Conservation (phyloP, 2,797 vertebrate species). For the Rousettus madagascariensis region DNA sequence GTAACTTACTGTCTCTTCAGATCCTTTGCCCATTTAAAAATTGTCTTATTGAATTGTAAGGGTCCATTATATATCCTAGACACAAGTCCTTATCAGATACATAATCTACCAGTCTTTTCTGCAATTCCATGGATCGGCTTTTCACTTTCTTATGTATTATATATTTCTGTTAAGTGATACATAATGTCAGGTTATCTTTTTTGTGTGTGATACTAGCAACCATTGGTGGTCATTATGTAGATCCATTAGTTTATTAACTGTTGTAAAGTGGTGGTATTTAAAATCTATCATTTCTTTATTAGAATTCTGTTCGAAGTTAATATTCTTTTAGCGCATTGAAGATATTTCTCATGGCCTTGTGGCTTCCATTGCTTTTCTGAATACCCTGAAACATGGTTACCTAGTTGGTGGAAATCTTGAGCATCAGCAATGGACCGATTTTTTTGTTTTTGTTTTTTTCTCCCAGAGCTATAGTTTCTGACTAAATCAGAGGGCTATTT, state of each 20-base stretch:
- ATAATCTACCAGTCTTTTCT: background rate
- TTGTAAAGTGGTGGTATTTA: background rate
- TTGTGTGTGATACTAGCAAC: background rate
- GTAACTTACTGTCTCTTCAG: background rate
- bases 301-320: slow-evolving; percentile 15
- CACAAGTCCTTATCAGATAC: background rate
- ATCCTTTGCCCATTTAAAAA: background rate
- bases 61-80: background rate
- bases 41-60: background rate
- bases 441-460: background rate
- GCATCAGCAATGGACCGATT: background rate
- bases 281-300: background rate
- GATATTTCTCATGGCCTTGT: background rate
- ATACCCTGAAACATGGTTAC: background rate
- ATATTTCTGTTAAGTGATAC: background rate
- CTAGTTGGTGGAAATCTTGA: background rate
- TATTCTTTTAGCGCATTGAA: background rate
- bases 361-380: background rate
- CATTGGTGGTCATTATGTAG: background rate
- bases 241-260: background rate
- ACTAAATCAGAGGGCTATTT: background rate
- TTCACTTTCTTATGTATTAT: background rate
- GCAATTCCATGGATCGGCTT: background rate
- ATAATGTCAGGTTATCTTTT: background rate
- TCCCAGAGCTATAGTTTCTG: background rate